phyloP scores from a whole-genome alignment of 2,113 vertebrate genomes.

The rat (Rattus norvegicus) region DNA sequence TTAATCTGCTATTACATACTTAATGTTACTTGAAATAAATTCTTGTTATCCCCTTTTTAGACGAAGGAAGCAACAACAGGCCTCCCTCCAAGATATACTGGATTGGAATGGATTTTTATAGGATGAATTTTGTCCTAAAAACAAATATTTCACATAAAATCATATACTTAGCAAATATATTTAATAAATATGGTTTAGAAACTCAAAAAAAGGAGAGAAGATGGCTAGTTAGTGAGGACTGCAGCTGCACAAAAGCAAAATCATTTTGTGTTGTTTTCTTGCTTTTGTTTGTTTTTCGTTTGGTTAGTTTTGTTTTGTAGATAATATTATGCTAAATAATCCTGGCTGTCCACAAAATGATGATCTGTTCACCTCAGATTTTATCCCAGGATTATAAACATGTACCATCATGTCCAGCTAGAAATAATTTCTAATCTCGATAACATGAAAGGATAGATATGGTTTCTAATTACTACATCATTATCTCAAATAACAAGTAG shows the following conservation, averaged over 20 bases:
- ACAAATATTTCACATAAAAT: no score
- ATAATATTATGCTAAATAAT: background rate
- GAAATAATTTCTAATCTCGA: background rate
- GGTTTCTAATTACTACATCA: background rate
- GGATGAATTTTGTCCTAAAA: no score
- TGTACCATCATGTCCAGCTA: rapidly evolving
- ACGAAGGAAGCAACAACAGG: no score
- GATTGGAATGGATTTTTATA: no score
- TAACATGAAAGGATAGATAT: background rate
- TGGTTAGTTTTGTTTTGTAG: background rate
- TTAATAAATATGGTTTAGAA: no score
- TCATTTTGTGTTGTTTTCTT: background rate
- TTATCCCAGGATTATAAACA: background rate
- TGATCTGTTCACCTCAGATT: background rate
- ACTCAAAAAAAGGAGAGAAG: background rate
- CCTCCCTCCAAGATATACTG: no score
- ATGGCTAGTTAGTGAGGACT: background rate
- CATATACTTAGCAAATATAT: no score
- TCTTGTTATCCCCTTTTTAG: no score
- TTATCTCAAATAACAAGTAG: background rate
- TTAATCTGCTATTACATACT: no score
- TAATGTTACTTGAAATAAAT: no score
- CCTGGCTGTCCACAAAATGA: background rate
- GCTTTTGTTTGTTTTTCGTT: background rate
- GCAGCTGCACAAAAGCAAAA: background rate